These are phyloP conservation scores for Drosophila simulans DNA, from an alignment of 1,140 invertebrate genomes.

Conservation along the genomic window DNA sequence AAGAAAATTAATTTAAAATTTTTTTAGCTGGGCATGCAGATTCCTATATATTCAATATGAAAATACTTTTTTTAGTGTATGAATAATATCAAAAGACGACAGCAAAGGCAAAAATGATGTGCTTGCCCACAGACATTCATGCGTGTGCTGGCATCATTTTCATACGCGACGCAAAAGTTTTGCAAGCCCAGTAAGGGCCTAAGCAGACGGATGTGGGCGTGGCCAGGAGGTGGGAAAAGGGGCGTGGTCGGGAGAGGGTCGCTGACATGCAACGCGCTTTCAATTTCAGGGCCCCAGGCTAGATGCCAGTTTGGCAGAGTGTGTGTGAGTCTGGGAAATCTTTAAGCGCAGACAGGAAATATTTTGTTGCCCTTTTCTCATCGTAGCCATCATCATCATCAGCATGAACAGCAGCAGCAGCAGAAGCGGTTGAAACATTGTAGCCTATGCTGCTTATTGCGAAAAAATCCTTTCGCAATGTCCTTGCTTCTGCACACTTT, in stretches of 20 bases:
- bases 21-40: too few relatives aligned
- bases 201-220: constrained; percentile 49
- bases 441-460: constrained; percentile 50
- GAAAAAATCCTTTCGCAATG: constrained; percentile 67
- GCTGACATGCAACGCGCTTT: constrained; percentile 79
- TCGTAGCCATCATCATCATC: constrained; percentile 42
- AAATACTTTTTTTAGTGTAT: constrained; percentile 6
- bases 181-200: constrained; percentile 48
- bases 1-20: too few relatives aligned
- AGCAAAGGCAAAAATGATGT: constrained; percentile 55
- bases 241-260: constrained; percentile 35
- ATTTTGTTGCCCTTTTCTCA: constrained; percentile 52
- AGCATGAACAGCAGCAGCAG: constrained; percentile 19
- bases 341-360: constrained; percentile 82
- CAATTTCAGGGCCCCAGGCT: constrained; percentile 65
- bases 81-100: constrained; percentile 62
- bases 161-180: constrained; percentile 65
- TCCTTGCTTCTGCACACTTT: constrained; percentile 73
- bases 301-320: not conserved
- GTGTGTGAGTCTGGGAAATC: constrained; percentile 70
- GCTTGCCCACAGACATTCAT: constrained; percentile 47
- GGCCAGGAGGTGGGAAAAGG: not conserved
- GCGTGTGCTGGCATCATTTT: constrained; percentile 75
- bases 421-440: constrained; percentile 23
- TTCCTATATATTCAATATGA: too few relatives aligned